Evolutionary conservation across 2,797 vertebrate genomes (phyloP).

Genomic region (Poeciliopsis presidionis): DNA sequence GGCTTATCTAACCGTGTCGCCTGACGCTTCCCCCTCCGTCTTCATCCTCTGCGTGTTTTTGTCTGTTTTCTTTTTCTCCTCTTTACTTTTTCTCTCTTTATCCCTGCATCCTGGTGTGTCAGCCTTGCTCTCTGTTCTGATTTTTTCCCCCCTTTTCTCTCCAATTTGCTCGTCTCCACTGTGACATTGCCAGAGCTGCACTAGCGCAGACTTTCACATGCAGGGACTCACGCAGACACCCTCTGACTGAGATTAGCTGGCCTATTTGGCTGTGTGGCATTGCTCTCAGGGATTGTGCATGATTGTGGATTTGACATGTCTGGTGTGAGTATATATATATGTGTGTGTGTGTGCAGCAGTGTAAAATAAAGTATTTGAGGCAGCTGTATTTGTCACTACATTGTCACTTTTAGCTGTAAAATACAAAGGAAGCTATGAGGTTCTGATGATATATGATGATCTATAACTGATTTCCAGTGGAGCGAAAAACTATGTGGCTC

Average conservation of each 20-base stretch:
- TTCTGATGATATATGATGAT: background rate
- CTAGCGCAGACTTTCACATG: slow-evolving; percentile 25
- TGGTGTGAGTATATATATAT: slow-evolving; percentile 29
- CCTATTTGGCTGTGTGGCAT: slow-evolving; percentile 69
- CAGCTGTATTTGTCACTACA: slow-evolving; percentile 68
- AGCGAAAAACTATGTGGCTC: background rate
- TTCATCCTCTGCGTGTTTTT: slow-evolving; percentile 56
- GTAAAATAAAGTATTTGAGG: slow-evolving; percentile 72
- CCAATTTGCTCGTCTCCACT: slow-evolving; percentile 41
- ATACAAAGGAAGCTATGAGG: slow-evolving; percentile 25
- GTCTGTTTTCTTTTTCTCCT: slow-evolving; percentile 43
- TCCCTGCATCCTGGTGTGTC: slow-evolving; percentile 54
- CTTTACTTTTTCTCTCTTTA: slow-evolving; percentile 47
- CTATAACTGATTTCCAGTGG: background rate
- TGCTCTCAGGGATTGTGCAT: slow-evolving; percentile 65
- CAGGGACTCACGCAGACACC: slow-evolving; percentile 37
- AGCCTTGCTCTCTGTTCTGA: slow-evolving; percentile 45
- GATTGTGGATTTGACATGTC: slow-evolving; percentile 53
- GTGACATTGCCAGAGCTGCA: slow-evolving; percentile 68
- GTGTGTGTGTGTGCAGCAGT: slow-evolving; percentile 55
- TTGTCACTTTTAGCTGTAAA: slow-evolving; percentile 64
- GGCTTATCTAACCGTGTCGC: slow-evolving; percentile 63
- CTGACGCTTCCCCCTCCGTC: slow-evolving; percentile 64
- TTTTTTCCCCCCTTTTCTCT: slow-evolving; percentile 41
- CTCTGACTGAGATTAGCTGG: slow-evolving; percentile 72